Percentiles rank a stretch among this genome's conserved stretches.
Evolutionary conservation across 1,140 invertebrate species (phyloP).

Genomic region (Leptinotarsa defecta): DNA sequence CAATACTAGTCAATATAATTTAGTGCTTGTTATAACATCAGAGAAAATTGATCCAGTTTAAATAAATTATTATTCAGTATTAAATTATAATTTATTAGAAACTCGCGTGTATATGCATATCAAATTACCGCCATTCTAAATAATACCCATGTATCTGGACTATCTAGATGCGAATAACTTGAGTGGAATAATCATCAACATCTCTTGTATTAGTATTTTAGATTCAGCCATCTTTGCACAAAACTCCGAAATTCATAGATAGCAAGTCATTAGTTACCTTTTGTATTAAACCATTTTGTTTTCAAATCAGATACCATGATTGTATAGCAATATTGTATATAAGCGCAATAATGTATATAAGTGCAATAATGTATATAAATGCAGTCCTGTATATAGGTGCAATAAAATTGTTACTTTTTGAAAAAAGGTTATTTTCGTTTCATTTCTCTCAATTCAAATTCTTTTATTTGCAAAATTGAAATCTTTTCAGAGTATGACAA

Average conservation of each 20-base stretch:
- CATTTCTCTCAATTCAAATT: neutral
- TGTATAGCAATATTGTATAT: constrained; percentile 36
- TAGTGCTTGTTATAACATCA: constrained; percentile 27
- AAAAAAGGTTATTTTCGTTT: neutral
- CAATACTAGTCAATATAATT: constrained; percentile 36
- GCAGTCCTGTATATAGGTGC: constrained; percentile 24
- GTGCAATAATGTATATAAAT: constrained; percentile 6
- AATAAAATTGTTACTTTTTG: constrained; percentile 44
- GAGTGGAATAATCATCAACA: constrained; percentile 16
- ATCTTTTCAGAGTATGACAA: too few species aligned
- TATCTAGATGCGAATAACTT: neutral
- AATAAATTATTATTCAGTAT: constrained; percentile 42
- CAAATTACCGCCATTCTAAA: neutral
- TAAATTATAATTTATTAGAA: constrained; percentile 37
- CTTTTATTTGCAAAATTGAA: neutral
- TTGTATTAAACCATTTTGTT: constrained; percentile 34
- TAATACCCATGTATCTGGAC: neutral
- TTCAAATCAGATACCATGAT: constrained; percentile 25
- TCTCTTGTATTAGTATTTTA: constrained; percentile 28
- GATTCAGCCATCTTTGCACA: constrained; percentile 14
- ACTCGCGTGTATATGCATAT: constrained; percentile 9
- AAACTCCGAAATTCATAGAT: constrained; percentile 24
- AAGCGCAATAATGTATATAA: constrained; percentile 8
- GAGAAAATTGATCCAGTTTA: constrained; percentile 26
- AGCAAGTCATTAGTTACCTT: constrained; percentile 36